Evolutionary conservation across 2,888 invertebrate genomes (phyloP).

Genomic region (Salpingus planirostris): DNA sequence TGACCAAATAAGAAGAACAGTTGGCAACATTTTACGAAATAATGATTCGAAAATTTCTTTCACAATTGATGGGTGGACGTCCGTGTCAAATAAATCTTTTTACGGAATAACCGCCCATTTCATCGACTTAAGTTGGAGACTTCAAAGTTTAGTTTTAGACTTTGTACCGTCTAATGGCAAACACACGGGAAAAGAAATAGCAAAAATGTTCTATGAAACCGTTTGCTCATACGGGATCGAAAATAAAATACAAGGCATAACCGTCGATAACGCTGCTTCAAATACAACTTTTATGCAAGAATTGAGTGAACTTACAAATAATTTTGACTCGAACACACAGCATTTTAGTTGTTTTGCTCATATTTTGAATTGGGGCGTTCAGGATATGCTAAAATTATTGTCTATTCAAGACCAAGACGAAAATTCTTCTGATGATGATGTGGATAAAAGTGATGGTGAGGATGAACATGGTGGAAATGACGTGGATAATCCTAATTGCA

Average conservation of each 20-base stretch:
- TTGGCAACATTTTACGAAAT: conserved; percentile 1
- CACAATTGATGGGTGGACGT: conserved; percentile 24
- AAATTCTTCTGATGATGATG: background rate
- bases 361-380: conserved; percentile 23
- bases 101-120: conserved; percentile 24
- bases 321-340: conserved; percentile 16
- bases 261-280: background rate
- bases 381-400: conserved; percentile 11
- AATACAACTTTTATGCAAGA: conserved; percentile 1
- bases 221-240: conserved; percentile 6
- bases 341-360: conserved; percentile 26
- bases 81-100: conserved; percentile 17
- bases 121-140: conserved; percentile 19
- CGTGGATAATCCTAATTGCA: background rate
- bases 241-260: background rate
- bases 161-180: conserved; percentile 20
- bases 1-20: no score
- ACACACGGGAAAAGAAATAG: conserved; percentile 23
- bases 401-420: background rate
- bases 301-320: conserved; percentile 18
- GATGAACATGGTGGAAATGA: no score
- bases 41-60: conserved; percentile 12
- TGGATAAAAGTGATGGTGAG: background rate
- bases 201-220: conserved; percentile 14
- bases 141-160: conserved; percentile 20